These are phyloP conservation scores for Microctenopoma steveboyesi DNA, from an alignment of 2,797 vertebrate species.

Conservation along the genomic window DNA sequence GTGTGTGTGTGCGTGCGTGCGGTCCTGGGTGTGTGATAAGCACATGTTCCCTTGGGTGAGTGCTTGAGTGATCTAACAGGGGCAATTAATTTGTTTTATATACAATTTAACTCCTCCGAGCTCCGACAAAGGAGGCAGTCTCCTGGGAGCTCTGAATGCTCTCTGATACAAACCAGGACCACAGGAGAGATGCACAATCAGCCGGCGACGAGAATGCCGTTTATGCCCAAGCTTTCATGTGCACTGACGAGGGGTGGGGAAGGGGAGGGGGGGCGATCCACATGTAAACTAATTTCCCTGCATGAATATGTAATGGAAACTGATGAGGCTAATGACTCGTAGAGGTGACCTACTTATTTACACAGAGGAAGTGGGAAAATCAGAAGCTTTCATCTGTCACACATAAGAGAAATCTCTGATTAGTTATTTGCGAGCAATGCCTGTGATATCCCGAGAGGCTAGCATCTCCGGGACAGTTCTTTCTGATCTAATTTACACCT, in stretches of 20 bases:
- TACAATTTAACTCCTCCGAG: conserved; percentile 80
- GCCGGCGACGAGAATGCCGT: conserved; percentile 56
- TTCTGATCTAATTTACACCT: conserved; percentile 32
- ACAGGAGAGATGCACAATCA: conserved; percentile 75
- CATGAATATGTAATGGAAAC: conserved; percentile 72
- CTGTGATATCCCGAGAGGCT: conserved; percentile 47
- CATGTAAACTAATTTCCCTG: conserved; percentile 70
- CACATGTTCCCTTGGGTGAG: conserved; percentile 82
- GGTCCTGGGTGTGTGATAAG: conserved; percentile 76
- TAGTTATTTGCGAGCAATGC: conserved; percentile 48
- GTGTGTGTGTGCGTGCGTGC: conserved; percentile 38
- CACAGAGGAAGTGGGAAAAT: conserved; percentile 37
- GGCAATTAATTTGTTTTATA: conserved; percentile 86
- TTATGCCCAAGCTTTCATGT: conserved; percentile 68
- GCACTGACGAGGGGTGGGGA: conserved; percentile 40
- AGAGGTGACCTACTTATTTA: conserved; percentile 79
- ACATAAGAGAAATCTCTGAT: conserved; percentile 52
- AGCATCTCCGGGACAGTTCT: conserved; percentile 31
- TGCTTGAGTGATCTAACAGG: conserved; percentile 83
- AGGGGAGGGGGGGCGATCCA: conserved; percentile 15
- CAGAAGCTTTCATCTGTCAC: conserved; percentile 55
- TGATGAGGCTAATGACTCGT: conserved; percentile 74
- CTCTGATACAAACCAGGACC: conserved; percentile 79
- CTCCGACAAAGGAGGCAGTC: conserved; percentile 74
- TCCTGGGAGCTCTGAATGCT: conserved; percentile 79